Percentiles rank a stretch among this genome's conserved stretches.
phyloP scores from a whole-genome alignment of 1,140 invertebrate species.

The Drosophila mauritiana region DNA sequence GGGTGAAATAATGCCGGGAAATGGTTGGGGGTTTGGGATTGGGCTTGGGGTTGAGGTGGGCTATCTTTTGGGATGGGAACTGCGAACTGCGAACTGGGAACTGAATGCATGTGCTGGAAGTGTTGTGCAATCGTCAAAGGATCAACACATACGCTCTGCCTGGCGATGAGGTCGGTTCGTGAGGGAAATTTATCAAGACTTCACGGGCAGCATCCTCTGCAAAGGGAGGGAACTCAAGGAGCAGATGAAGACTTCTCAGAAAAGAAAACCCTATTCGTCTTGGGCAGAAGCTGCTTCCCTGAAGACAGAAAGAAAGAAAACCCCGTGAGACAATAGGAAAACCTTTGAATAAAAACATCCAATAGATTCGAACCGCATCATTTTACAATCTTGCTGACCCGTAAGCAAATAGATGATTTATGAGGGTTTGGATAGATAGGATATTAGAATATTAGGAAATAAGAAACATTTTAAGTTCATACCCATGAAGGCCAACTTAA shows the following conservation, averaged over 20 bases:
- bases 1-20: conserved; percentile 18
- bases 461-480: no score
- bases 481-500: no score
- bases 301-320: background rate
- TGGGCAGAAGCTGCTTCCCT: background rate
- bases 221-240: background rate
- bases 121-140: conserved; percentile 77
- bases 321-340: conserved; percentile 13
- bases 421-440: background rate
- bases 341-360: background rate
- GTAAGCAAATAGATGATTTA: background rate
- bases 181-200: conserved; percentile 46
- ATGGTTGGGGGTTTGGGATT: background rate
- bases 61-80: conserved; percentile 1
- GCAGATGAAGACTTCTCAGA: conserved; percentile 11
- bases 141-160: conserved; percentile 61
- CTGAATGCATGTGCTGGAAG: conserved; percentile 58
- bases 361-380: background rate
- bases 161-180: conserved; percentile 41
- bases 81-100: conserved; percentile 25
- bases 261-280: conserved; percentile 1
- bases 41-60: background rate
- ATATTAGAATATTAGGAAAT: background rate
- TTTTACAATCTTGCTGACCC: background rate
- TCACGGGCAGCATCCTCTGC: conserved; percentile 19